Percentiles rank a stretch among this genome's conserved stretches.
Evolutionary conservation across 2,113 vertebrate species (phyloP).

Genomic region (Cryptomyrus ogoouensis): DNA sequence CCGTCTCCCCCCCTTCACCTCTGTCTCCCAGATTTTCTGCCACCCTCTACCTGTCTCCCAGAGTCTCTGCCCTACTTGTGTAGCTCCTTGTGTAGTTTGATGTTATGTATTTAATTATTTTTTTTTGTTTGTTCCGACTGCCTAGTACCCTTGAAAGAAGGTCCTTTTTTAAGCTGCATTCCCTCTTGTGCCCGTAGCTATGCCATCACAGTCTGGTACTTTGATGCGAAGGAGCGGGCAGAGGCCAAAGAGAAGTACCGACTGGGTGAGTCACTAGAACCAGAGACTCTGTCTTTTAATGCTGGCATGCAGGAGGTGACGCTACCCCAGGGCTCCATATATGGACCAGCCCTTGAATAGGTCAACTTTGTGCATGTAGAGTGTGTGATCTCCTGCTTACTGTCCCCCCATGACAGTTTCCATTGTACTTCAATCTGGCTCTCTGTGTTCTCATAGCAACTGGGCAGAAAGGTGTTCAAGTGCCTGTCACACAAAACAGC

Average conservation of each 20-base stretch:
- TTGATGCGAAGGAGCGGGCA: slow-evolving; percentile 82
- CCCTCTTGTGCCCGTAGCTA: slow-evolving; percentile 58
- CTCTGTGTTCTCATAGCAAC: slow-evolving; percentile 52
- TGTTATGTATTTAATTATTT: neutral
- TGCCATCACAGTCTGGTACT: slow-evolving; percentile 93
- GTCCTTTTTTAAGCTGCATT: neutral
- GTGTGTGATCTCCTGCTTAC: neutral
- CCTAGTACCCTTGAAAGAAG: neutral
- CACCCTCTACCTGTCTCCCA: neutral
- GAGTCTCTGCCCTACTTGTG: neutral
- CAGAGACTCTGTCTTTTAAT: neutral
- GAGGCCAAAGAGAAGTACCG: slow-evolving; percentile 81
- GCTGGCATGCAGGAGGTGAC: neutral
- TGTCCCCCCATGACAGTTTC: slow-evolving; percentile 1
- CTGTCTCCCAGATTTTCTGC: too few species aligned
- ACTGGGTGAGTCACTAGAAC: slow-evolving; percentile 56
- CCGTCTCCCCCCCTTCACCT: neutral
- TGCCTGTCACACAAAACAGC: slow-evolving; percentile 65
- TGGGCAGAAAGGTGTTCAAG: slow-evolving; percentile 72
- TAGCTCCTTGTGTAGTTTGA: neutral
- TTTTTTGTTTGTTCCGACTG: neutral
- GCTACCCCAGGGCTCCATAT: neutral
- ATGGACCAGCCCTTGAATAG: neutral
- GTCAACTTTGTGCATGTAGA: neutral
- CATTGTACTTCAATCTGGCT: neutral